Conservation (phyloP, 2,113 vertebrate genomes). For the Corythaeola cristata region DNA sequence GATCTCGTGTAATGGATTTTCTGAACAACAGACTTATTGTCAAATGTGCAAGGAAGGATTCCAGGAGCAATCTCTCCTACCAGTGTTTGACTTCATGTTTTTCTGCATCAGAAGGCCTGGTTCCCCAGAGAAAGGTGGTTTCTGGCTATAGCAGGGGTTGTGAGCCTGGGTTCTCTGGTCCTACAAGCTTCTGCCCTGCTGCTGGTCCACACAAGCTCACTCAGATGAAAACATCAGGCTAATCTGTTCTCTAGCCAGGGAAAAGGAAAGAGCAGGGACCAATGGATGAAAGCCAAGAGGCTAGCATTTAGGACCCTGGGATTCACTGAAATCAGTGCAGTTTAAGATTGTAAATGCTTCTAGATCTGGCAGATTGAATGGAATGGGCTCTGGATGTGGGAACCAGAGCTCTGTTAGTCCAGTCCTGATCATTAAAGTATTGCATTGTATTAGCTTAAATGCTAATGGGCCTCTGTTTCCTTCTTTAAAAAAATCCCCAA, state of each 20-base stretch:
- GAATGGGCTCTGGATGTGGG: background rate
- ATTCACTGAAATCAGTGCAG: background rate
- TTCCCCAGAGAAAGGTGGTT: background rate
- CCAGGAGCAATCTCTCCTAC: background rate
- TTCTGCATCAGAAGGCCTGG: background rate
- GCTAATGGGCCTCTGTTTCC: background rate
- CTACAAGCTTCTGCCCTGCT: background rate
- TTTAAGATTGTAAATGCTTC: background rate
- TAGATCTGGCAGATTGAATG: background rate
- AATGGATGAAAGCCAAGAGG: background rate
- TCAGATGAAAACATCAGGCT: background rate
- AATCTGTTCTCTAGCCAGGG: background rate
- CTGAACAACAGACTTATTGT: background rate
- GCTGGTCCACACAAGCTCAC: background rate
- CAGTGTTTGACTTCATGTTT: background rate
- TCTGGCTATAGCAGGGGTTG: background rate
- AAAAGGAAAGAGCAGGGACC: background rate
- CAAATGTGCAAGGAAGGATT: background rate
- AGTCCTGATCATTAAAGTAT: background rate
- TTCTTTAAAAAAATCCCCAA: background rate
- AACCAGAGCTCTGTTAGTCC: background rate
- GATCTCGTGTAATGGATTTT: background rate
- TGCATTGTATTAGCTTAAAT: background rate
- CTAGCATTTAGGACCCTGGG: background rate
- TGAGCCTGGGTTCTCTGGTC: fast-evolving